Base-by-base conservation (phyloP, 1,140 invertebrate species). In the Halictus rubicundus region DNA sequence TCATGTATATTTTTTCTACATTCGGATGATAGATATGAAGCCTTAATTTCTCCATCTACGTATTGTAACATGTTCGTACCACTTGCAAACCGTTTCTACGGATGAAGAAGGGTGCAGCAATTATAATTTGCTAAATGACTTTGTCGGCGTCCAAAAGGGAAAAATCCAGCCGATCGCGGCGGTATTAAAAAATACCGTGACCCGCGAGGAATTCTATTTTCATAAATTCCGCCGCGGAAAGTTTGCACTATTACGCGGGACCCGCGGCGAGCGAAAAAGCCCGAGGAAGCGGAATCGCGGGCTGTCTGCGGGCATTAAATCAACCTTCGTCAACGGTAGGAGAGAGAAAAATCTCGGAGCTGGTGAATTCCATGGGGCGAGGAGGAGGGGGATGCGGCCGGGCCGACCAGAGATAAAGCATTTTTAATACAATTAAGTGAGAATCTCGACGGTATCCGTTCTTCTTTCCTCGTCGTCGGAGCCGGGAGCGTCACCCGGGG, bases 361-460 rank as follows among this genome's bases (percentile, higher is more conserved):
- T 57, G 14, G 27, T 25, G 74, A 54, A 76, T 54, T 61, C 27
- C 39, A 16, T 59, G 37, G 60, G 16, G 65, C 32, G 39, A 69
- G 60, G 39, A 16, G 19, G n/a, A 54, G 49, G n/a, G 54, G 49
- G 61, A 66, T 68, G 76, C 23, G 71, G 32, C 32, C 1, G 32
- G 3, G 32, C 32, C 49, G 60, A 6, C 46, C 76, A 87, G 88
- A 88, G 90, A 93, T 91, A 91, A 92, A 93, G 90, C 89, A 93
- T 93, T 93, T 93, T 93, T 93, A 92, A 93, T 93, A 92, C 92
- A 92, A 93, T 93, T 93, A 93, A 93, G 89, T 91, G 88, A 88
- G 88, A 92, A 92, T 92, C 89, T 90, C 88, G 88, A 89, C 84
- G 90, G 90, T 89, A 88, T 86, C 81, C 64, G 80, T 73, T 81